Conservation (phyloP, 2,113 vertebrate species). For the Neolamprologus hecqui region DNA sequence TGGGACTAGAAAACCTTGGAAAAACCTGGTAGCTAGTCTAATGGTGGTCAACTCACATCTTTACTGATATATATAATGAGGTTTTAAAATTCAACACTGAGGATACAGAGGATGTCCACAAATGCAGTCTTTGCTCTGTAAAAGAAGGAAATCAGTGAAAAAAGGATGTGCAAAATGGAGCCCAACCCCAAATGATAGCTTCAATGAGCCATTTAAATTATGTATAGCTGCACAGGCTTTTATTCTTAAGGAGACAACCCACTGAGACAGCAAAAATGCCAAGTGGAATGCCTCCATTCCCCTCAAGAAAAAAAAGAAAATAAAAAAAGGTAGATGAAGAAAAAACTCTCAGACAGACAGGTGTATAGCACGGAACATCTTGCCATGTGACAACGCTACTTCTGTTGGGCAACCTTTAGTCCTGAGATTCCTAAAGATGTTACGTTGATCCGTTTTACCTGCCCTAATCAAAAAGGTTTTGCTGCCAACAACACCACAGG, state of each 20-base stretch:
- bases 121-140: accelerated
- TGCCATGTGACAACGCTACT: not conserved
- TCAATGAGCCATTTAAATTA: not conserved
- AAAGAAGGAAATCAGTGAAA: not conserved
- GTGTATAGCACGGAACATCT: accelerated
- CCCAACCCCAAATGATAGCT: not conserved
- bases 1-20: not conserved
- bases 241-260: not conserved
- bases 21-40: not conserved
- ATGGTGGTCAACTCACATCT: not conserved
- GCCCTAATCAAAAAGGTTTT: not conserved
- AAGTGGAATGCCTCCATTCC: not conserved
- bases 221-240: not conserved
- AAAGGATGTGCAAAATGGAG: not conserved
- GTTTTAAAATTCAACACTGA: not conserved
- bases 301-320: not conserved
- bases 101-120: accelerated
- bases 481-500: not conserved
- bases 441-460: not conserved
- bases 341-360: not conserved
- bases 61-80: not conserved
- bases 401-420: not conserved
- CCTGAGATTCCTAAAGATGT: not conserved
- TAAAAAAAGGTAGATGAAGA: not conserved
- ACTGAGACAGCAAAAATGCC: not conserved